Percentiles rank a stretch among this genome's conserved stretches.
Evolutionary conservation across 2,797 vertebrate species (phyloP).

Genomic region (Salmo trutta): DNA sequence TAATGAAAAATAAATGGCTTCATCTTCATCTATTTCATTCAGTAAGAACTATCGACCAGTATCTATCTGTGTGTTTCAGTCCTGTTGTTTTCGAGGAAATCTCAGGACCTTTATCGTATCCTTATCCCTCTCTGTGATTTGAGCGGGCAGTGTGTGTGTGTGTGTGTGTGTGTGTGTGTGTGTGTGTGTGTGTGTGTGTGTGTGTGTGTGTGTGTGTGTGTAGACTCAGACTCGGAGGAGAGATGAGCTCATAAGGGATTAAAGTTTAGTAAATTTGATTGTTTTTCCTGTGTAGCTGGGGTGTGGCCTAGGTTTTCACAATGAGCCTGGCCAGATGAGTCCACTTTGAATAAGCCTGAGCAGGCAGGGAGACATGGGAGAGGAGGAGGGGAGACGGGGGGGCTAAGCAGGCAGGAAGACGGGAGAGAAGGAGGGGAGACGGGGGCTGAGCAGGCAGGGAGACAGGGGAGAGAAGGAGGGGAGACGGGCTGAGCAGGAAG

Average conservation of each 20-base stretch:
- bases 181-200: not conserved
- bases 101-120: slow-evolving; percentile 9
- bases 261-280: slow-evolving; percentile 58
- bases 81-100: slow-evolving; percentile 16
- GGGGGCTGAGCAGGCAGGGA: too few species aligned
- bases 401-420: not conserved
- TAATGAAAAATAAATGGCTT: too few species aligned
- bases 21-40: not conserved
- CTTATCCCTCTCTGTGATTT: not conserved
- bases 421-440: not conserved
- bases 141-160: not conserved
- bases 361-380: slow-evolving; percentile 22
- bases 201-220: not conserved
- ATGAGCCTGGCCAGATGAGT: slow-evolving; percentile 35
- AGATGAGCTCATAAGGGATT: slow-evolving; percentile 61
- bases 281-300: slow-evolving; percentile 32
- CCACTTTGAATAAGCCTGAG: slow-evolving; percentile 27
- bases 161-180: too few species aligned
- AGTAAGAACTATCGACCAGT: not conserved
- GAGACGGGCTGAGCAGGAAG: too few species aligned
- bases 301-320: slow-evolving; percentile 15
- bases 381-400: not conserved
- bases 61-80: not conserved
- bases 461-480: too few species aligned
- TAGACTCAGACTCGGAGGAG: not conserved